These are phyloP conservation scores for Clanis bilineata DNA, from an alignment of 2,888 invertebrate genomes.

Conservation along the genomic window DNA sequence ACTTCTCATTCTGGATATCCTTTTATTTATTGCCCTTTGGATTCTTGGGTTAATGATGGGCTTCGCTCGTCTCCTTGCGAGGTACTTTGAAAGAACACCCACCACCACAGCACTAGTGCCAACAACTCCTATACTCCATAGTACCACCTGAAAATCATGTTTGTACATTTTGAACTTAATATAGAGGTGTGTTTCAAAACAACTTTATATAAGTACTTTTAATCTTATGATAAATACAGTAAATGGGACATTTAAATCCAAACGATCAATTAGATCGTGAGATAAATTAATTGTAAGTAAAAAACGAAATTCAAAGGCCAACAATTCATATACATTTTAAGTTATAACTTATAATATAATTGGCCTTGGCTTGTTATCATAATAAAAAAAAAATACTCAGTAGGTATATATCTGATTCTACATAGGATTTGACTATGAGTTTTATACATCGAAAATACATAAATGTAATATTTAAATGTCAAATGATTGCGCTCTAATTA, in stretches of 20 bases:
- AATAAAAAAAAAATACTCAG: no score
- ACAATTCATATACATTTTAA: no score
- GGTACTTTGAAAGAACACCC: conserved; percentile 90
- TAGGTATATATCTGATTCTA: no score
- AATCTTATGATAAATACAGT: neutral
- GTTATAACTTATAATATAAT: no score
- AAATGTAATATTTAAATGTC: neutral
- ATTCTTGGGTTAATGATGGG: conserved; percentile 84
- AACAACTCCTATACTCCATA: conserved; percentile 87
- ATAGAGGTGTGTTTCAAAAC: neutral
- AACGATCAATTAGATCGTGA: no score
- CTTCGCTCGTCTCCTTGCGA: conserved; percentile 86
- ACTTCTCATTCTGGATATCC: conserved; percentile 85
- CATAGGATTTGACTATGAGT: neutral
- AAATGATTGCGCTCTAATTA: neutral
- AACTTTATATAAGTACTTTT: neutral
- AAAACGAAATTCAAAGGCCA: no score
- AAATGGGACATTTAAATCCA: no score
- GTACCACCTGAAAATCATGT: conserved; percentile 80
- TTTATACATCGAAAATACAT: neutral
- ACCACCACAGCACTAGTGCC: conserved; percentile 90
- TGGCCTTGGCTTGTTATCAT: no score
- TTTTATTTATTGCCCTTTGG: conserved; percentile 79
- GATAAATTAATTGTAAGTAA: no score
- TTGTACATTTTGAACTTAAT: neutral